Percentiles rank a stretch among this genome's conserved stretches.
Conservation (phyloP, 2,113 vertebrate genomes). For the Gallinago paraguaiae region DNA sequence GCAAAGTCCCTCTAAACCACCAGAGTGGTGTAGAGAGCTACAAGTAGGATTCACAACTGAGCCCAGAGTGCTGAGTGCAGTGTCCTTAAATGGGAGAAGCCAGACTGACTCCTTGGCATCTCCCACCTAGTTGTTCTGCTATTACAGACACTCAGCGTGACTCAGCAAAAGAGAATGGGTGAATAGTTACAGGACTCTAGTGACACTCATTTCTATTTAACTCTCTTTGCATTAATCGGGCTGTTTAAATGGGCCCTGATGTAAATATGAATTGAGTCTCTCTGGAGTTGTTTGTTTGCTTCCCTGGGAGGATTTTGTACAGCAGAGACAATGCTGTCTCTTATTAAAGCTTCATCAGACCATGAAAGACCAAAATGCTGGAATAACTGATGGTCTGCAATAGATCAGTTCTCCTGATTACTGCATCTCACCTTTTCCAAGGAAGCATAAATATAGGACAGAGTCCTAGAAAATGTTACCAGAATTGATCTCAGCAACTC, state of each 20-base stretch:
- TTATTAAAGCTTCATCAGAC: not conserved
- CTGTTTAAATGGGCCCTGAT: not conserved
- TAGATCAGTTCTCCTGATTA: not conserved
- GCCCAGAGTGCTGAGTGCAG: not conserved
- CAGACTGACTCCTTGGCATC: constrained; percentile 6
- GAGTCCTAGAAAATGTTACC: not conserved
- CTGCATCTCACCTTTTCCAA: not conserved
- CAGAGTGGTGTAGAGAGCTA: constrained; percentile 64
- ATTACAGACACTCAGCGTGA: constrained; percentile 30
- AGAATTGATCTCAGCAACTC: not conserved
- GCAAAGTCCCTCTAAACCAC: constrained; percentile 21
- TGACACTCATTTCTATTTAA: not conserved
- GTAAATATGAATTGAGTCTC: not conserved
- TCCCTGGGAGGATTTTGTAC: not conserved
- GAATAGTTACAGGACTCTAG: not conserved
- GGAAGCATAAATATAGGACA: not conserved
- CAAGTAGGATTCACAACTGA: not conserved
- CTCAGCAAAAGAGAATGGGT: constrained; percentile 19
- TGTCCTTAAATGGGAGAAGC: constrained; percentile 51
- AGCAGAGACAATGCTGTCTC: not conserved
- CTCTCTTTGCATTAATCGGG: not conserved
- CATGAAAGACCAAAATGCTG: not conserved
- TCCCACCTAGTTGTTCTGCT: constrained; percentile 13
- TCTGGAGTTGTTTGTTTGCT: not conserved
- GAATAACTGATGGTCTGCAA: not conserved